Base-by-base conservation (phyloP, 2,888 invertebrate genomes). In the Mamestra brassicae region DNA sequence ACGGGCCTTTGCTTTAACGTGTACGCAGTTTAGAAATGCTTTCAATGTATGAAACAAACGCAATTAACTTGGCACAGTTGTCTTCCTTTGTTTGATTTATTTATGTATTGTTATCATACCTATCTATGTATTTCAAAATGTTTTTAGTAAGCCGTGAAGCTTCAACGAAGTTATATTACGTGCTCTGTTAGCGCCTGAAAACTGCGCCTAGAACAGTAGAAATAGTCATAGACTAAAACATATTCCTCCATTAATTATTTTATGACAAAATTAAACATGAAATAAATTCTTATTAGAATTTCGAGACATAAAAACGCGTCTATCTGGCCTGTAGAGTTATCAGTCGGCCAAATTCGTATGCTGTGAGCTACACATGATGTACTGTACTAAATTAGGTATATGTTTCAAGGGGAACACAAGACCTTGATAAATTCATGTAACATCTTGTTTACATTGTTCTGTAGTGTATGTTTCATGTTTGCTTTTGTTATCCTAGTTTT, bases 41-140 rank as follows among this genome's bases (percentile, higher is more conserved):
- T 65, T 52, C 57, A 63, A 34, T 70, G 15, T 52, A 54, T 13
- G 36, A 64, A 71, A 79, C 63, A 60, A 71, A 65, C 73, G 71
- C 60, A 69, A 80, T 76, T 75, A 61, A 67, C 55, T 79, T 88
- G 87, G 85, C 82, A 86, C 62, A 72, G 52, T 64, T 71, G 62
- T 62, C 58, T 34, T 72, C 47, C 86, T 87, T 87, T 87, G 86
- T 87, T 85, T 67, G 65, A 71, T 78, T 69, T 77, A 77, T 74
- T 61, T 76, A 76, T 65, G 57, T 76, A 76, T 78, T 84, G 72
- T 72, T 84, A 68, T 42, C 74, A 42, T 84, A 77, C 26, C 1
- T 77, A 76, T 5, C 0, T 66, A 81, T 17, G 36, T 36, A 67
- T 66, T 68, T 68, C 8, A 64, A 71, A 60, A 62, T 84, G 58